Evolutionary conservation across 35 echinoderm and acorn worm species (phyloP).

Genomic region (Diadema setosum): DNA sequence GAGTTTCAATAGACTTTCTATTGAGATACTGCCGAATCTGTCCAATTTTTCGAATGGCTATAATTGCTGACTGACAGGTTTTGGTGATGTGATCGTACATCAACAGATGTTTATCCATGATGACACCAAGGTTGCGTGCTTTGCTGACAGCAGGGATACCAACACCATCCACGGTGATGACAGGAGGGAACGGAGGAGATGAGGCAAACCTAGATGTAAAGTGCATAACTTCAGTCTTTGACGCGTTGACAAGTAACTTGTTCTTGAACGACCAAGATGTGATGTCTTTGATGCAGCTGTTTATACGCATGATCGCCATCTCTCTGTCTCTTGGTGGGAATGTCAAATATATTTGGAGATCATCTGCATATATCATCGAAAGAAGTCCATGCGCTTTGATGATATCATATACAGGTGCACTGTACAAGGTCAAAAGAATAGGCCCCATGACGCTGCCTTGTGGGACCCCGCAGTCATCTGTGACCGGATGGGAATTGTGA

Average conservation of each 20-base stretch:
- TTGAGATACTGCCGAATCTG: too few species aligned
- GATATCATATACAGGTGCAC: not conserved
- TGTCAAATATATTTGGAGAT: constrained; percentile 11
- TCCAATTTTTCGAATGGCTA: too few species aligned
- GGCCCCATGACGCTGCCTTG: not conserved
- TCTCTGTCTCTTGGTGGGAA: not conserved
- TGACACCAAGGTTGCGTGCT: not conserved
- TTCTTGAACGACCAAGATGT: not conserved
- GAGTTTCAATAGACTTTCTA: too few species aligned
- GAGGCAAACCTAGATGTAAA: not conserved
- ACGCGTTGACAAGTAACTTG: not conserved
- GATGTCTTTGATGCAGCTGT: not conserved
- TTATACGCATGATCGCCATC: not conserved
- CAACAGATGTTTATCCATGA: not conserved
- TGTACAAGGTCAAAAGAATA: not conserved
- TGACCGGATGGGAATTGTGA: not conserved
- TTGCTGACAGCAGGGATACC: not conserved
- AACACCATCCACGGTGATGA: not conserved
- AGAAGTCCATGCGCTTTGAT: not conserved
- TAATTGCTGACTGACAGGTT: too few species aligned
- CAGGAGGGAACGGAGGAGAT: not conserved
- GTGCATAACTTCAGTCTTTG: not conserved
- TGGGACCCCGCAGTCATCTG: not conserved
- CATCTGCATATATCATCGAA: constrained; percentile 11
- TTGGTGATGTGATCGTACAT: too few species aligned